Base-by-base conservation (phyloP, 2,113 vertebrate species). In the Mormyrus iriodes region DNA sequence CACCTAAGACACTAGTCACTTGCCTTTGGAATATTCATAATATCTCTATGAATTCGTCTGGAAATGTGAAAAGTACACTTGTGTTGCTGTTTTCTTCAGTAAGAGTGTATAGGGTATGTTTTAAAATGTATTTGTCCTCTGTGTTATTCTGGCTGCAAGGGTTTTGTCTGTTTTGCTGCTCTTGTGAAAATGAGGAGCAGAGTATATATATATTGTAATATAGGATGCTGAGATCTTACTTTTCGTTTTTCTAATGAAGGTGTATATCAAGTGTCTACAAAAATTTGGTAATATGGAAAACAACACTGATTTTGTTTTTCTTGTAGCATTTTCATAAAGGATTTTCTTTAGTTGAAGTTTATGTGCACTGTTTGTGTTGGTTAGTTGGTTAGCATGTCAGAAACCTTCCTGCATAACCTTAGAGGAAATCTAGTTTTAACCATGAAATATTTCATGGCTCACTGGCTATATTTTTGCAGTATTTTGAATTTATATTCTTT, bases 131-230 rank as follows among this genome's bases (percentile, higher is more conserved):
- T 39, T 82, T 42, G 39, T 84, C 49, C 13, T 42, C 82, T 89
- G 39, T 89, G 52, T 51, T 83, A 55, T 44, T 88, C 88, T 53
- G 73, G 46, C 88, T 69, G 10, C 61, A 53, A 84, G 42, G 44
- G 42, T 61, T 88, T 48, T 89, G 51, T 85, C 88, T 58, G 42
- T 83, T 89, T 89, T 42, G 31, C 49, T 89, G 69, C 69, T 88
- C 69, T 83, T 73, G 15, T 7, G 35, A 88, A 48, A 31, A 88
- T n/a, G n/a, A 49, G 49, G 53, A 52, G 52, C 86, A 84, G 69
- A 13, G 48, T 85, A 52, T 85, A 61, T n/a, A 69, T 31, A 90
- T 89, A 88, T 55, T 90, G 86, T 89, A 85, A 90, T 83, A 90
- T 88, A 87, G 35, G 53, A 82, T 39, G 85, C 42, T 42, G 49